Evolutionary conservation across 92 coral and sea anemone species (phyloP), one percentile per base, ranked within the genome.

Genomic region (Siderastrea radians): DNA sequence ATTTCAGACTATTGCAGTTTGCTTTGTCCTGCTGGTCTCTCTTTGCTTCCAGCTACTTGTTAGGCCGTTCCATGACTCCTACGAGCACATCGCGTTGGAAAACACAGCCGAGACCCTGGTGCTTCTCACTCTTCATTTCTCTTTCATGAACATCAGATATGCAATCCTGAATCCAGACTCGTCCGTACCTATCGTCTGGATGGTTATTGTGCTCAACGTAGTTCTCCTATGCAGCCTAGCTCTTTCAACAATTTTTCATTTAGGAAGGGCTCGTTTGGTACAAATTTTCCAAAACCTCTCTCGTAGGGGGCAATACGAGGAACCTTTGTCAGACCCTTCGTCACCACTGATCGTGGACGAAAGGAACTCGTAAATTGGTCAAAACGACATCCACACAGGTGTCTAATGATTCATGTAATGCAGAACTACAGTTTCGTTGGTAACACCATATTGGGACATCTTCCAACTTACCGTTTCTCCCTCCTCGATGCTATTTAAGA

Each of bases 1-100:
- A 15, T 80, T 87, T 84, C 98, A 92, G 80, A 91, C 93, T 5
- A 75, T 82, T 9, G 86, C 93, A 4, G 90, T 92, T 26, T 86
- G 93, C 54, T 44, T 83, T 6, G 89, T 92, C 14, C 51, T 85
- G 44, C 62, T 82, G 46, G 78, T 80, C 1, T 86, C 91, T 4
- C 62, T 92, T 74, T 73, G 87, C 62, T 92, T 89, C 50, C 93
- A 92, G 73, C 52, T 92, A 7, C 74, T 50, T 43, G 77, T 77
- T 43, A 74, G 88, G 64, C 95, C 95, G 7, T 92, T 88, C 61
- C 58, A 68, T 5, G 79, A 67, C 43, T 61, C 86, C 6, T 87
- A 55, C 12, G 46, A 57, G 15, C 16, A 47, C 11, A 44, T 86
- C n/a, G 58, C 90, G 6, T 86, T 91, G 54, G 94, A 88, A 63